Evolutionary conservation across 2,888 invertebrate genomes (phyloP).

Genomic region (Drosophila atripex): DNA sequence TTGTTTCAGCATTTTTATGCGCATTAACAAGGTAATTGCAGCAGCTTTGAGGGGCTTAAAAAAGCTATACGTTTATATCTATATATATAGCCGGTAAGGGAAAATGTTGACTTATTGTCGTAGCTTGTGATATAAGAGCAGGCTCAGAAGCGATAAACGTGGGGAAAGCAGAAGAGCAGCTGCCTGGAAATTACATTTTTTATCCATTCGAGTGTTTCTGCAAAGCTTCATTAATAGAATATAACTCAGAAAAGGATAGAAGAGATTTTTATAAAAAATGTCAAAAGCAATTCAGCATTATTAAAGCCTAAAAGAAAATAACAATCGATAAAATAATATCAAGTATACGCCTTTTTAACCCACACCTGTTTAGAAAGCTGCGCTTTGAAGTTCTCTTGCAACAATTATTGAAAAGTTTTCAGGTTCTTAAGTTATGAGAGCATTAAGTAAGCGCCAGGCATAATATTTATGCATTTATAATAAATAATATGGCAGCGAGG

Average conservation of each 20-base stretch:
- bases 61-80: slow-evolving; percentile 2
- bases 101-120: slow-evolving; percentile 24
- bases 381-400: slow-evolving; percentile 40
- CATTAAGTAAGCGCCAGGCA: slow-evolving; percentile 76
- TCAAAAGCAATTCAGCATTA: not conserved
- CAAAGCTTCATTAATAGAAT: slow-evolving; percentile 7
- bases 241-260: not conserved
- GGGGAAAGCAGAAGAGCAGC: not conserved
- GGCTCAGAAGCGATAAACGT: not conserved
- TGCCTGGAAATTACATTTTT: slow-evolving; percentile 10
- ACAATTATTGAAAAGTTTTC: slow-evolving; percentile 63
- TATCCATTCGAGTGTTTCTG: slow-evolving; percentile 10
- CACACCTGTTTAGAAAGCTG: slow-evolving; percentile 9
- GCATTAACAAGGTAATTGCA: slow-evolving; percentile 70
- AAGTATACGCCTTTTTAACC: slow-evolving; percentile 1
- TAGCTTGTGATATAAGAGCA: not conserved
- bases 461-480: slow-evolving; percentile 77
- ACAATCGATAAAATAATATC: not conserved
- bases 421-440: slow-evolving; percentile 58
- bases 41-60: slow-evolving; percentile 65
- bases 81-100: not conserved
- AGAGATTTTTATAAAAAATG: not conserved
- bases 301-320: not conserved
- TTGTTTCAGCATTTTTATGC: slow-evolving; percentile 66
- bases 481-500: slow-evolving; percentile 64